A percentile compares a stretch with the other conserved stretches of the same genome.
Conservation (phyloP, 2,797 vertebrate genomes). For the Pseudomugil gertrudae region DNA sequence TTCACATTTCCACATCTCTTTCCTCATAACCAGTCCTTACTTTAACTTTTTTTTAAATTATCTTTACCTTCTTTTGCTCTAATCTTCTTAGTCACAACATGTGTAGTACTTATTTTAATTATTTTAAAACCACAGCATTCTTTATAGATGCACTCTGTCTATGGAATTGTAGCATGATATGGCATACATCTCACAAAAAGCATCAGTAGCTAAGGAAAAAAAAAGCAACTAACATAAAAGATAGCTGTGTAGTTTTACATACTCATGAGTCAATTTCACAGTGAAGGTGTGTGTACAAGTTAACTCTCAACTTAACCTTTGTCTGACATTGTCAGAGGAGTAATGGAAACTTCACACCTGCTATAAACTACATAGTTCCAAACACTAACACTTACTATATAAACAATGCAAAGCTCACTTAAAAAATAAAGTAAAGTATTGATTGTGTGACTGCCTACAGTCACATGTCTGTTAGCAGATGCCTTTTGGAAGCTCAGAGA, state of each 20-base stretch:
- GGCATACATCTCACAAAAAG: conserved; percentile 9
- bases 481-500: conserved; percentile 8
- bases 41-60: conserved; percentile 5
- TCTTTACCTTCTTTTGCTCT: conserved; percentile 6
- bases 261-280: conserved; percentile 49
- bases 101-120: not conserved
- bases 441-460: no score
- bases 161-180: conserved; percentile 12
- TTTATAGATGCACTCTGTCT: conserved; percentile 7
- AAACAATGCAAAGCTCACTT: conserved; percentile 1
- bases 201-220: conserved; percentile 46
- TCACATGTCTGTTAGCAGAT: not conserved
- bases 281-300: conserved; percentile 30
- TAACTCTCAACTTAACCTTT: conserved; percentile 60
- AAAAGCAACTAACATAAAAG: conserved; percentile 31
- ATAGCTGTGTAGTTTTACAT: conserved; percentile 46
- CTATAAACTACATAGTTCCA: not conserved
- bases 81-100: no score
- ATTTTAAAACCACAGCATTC: conserved; percentile 6
- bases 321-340: conserved; percentile 45
- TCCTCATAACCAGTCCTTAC: not conserved
- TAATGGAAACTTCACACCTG: conserved; percentile 34
- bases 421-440: no score
- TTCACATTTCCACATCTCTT: no score
- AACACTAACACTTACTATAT: not conserved